Conservation (phyloP, 2,797 vertebrate species). For the Acanthornis magna region DNA sequence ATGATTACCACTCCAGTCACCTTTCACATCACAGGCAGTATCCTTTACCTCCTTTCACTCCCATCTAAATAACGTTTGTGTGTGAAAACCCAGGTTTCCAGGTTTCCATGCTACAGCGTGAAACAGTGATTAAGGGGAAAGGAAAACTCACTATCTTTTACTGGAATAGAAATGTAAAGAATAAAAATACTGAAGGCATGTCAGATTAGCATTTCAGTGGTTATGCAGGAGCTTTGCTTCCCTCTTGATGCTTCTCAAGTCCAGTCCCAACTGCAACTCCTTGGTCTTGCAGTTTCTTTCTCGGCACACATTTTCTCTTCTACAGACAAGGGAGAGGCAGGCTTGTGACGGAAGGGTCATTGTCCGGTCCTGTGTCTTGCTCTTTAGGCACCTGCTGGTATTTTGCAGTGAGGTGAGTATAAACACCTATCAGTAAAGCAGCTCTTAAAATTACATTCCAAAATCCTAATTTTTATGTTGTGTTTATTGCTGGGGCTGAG, state of each 20-base stretch:
- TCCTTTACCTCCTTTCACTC: not conserved
- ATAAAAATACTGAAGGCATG: not conserved
- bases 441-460: not conserved
- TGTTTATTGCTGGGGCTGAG: not conserved
- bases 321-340: not conserved
- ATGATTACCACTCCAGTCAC: not conserved
- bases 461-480: not conserved
- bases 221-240: not conserved
- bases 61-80: not conserved
- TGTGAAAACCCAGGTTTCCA: not conserved
- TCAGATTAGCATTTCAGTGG: not conserved
- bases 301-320: not conserved
- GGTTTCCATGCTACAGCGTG: not conserved
- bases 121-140: not conserved
- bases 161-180: not conserved
- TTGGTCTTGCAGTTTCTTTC: not conserved
- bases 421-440: not conserved
- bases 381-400: not conserved
- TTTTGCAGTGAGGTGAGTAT: not conserved
- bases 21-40: not conserved
- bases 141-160: not conserved
- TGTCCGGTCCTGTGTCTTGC: not conserved
- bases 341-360: not conserved
- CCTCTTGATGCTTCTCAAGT: not conserved
- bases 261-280: not conserved